Evolutionary conservation across 2,113 vertebrate genomes (phyloP), one percentile per base, ranked within the genome.

Genomic region (Pseudolaguvia tuberculata): DNA sequence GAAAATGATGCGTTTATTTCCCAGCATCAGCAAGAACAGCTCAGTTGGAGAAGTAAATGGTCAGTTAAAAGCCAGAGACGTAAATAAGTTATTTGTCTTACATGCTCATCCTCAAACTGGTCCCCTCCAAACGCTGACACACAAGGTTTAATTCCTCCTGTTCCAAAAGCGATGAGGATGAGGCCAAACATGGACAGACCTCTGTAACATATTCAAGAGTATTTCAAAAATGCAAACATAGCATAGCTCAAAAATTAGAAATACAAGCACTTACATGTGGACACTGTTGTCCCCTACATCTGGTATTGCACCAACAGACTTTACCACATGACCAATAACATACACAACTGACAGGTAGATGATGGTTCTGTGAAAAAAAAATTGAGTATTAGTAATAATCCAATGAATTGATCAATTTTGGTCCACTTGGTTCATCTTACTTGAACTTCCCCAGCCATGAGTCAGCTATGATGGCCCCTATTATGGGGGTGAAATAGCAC

Each of bases 71-170:
- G 31, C 31, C 31, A 35, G 31, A 35, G 6, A 35, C 3, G 31
- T 35, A 35, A 35, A 35, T 35, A 35, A 35, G 31, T 35, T 35
- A 35, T 25, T 15, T 35, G 13, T 75, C 95, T 94, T 90, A 99
- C 97, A 76, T 96, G 88, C 23, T 95, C 88, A 69, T 96, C 93
- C 18, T 94, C 93, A 90, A 99, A 99, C 84, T 99, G 97, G 84
- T 99, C 97, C 78, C 97, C 97, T 83, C 97, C 97, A 73, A 99
- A 99, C 2, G 97, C 97, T 59, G 96, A 88, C 69, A 98, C 96
- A 3, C 97, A 99, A 27, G 97, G 97, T 86, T 99, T 99, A 88
- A 98, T 99, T 35, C 97, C 97, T 78, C 97, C 97, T 0, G 96
- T 99, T 70, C 97, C 97, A 66, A 99, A 84, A 61, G 96, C 96